phyloP scores from a whole-genome alignment of 2,888 invertebrate genomes.

The Acrobasis repandana region DNA sequence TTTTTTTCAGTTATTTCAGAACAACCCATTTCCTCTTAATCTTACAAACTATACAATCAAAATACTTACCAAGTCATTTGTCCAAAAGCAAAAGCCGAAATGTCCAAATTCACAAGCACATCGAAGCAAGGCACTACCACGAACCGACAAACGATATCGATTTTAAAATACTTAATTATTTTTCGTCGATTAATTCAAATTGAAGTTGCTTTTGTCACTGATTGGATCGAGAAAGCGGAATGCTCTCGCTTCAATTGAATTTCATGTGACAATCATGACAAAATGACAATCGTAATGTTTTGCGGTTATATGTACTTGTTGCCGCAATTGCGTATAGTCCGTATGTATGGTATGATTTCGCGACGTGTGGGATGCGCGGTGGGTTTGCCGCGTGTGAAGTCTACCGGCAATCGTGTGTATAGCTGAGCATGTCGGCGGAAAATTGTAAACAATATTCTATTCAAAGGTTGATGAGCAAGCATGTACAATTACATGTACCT shows the following conservation, averaged over 20 bases:
- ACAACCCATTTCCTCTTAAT: too few relatives aligned
- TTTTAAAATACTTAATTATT: conserved; percentile 8
- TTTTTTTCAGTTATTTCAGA: too few relatives aligned
- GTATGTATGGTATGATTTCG: conserved; percentile 28
- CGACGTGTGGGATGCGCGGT: conserved; percentile 48
- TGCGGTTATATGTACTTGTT: conserved; percentile 22
- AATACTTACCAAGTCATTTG: conserved; percentile 9
- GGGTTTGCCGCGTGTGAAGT: conserved; percentile 48
- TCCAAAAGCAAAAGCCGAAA: conserved; percentile 4
- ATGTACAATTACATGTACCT: not conserved
- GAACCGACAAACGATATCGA: not conserved
- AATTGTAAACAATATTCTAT: conserved; percentile 7
- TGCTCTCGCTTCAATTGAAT: conserved; percentile 1
- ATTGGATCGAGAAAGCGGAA: conserved; percentile 17
- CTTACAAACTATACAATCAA: not conserved
- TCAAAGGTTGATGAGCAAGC: not conserved
- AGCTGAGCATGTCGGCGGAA: conserved; percentile 14
- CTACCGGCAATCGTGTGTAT: conserved; percentile 36
- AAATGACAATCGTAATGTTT: not conserved
- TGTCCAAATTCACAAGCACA: conserved; percentile 17
- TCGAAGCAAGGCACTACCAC: conserved; percentile 5
- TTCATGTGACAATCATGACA: conserved; percentile 3
- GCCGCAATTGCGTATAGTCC: conserved; percentile 19
- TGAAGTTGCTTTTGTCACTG: not conserved
- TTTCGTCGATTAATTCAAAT: conserved; percentile 15